These are phyloP conservation scores for Sylvia borin DNA, from an alignment of 2,797 vertebrate genomes.

Conservation along the genomic window DNA sequence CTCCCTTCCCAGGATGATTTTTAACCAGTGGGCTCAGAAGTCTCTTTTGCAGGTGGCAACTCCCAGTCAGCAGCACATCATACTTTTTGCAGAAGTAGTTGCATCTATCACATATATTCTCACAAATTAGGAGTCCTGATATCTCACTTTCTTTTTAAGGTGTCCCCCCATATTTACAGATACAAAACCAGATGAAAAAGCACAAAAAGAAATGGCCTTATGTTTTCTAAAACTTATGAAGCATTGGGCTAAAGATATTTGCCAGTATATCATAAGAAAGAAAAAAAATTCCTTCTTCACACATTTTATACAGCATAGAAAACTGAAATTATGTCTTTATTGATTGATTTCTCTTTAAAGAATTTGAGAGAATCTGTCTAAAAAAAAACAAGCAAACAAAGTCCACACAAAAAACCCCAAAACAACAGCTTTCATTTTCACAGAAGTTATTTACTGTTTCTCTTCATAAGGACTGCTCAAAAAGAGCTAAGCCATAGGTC, in stretches of 20 bases:
- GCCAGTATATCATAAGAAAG: neutral
- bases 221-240: neutral
- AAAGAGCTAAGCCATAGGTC: neutral
- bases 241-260: neutral
- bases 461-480: neutral
- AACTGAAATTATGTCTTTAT: neutral
- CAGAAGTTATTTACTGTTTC: neutral
- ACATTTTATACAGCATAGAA: neutral
- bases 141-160: neutral
- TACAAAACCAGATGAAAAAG: neutral
- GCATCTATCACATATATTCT: neutral
- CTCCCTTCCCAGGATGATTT: neutral
- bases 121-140: neutral
- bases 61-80: neutral
- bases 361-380: neutral
- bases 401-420: rapidly evolving
- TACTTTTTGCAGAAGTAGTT: neutral
- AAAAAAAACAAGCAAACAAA: neutral
- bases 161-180: neutral
- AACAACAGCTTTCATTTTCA: neutral
- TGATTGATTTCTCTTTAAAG: neutral
- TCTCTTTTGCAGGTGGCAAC: neutral
- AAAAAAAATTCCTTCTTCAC: neutral
- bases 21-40: neutral
- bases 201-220: neutral